Conservation (phyloP, 1,140 invertebrate species). For the Philopotamus ludificatus region DNA sequence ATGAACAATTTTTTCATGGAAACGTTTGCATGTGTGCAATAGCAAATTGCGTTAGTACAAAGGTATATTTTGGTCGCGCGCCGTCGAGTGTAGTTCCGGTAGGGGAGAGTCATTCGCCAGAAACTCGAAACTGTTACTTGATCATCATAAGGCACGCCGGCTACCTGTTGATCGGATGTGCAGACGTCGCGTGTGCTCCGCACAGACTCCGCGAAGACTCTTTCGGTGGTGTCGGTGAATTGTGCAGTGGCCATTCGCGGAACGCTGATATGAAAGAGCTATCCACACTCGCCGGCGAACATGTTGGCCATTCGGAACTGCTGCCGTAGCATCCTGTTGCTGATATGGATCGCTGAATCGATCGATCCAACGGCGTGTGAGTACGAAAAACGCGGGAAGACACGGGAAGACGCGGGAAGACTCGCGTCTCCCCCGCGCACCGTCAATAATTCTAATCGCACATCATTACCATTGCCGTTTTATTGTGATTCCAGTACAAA, state of each 20-base stretch:
- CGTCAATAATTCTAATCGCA: background rate
- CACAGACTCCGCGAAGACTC: no score
- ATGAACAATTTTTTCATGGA: no score
- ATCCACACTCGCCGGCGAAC: background rate
- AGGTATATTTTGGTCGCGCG: conserved; percentile 40
- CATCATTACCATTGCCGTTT: background rate
- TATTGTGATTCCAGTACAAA: background rate
- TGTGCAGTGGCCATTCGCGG: background rate
- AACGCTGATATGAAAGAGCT: background rate
- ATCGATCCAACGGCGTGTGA: background rate
- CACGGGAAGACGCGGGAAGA: no score
- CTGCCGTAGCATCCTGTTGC: conserved; percentile 2
- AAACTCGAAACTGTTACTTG: conserved; percentile 25
- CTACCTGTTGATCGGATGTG: conserved; percentile 12
- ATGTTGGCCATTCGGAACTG: conserved; percentile 14
- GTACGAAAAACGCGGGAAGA: no score
- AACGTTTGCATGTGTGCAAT: no score
- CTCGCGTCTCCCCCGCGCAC: no score
- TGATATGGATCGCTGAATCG: conserved; percentile 8
- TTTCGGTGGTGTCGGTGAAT: no score
- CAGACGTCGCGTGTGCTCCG: no score
- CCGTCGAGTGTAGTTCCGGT: conserved; percentile 41
- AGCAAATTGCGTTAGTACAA: conserved; percentile 26
- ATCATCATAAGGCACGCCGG: conserved; percentile 17
- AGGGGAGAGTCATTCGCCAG: conserved; percentile 32